These are phyloP conservation scores for Neotragus pygmaeus DNA, from an alignment of 2,113 vertebrate species.

Conservation along the genomic window DNA sequence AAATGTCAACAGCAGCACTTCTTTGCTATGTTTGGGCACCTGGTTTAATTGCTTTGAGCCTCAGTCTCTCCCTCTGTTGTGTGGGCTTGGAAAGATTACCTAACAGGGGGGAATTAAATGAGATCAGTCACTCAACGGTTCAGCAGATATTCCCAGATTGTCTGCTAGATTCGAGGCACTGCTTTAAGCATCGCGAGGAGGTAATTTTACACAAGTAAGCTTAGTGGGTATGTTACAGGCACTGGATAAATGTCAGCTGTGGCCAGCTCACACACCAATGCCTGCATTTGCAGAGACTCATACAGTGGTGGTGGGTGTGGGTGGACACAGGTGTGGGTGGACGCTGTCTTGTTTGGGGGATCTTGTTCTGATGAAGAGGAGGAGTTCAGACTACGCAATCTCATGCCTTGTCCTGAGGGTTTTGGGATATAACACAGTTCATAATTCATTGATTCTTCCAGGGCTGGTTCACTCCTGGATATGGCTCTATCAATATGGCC, in stretches of 20 bases:
- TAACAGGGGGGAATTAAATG: neutral
- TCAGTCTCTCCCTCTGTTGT: neutral
- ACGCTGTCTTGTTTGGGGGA: neutral
- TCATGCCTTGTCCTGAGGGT: neutral
- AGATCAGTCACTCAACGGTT: neutral
- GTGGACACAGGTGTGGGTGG: neutral
- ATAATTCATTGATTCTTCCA: neutral
- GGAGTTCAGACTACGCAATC: neutral
- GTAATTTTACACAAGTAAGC: slow-evolving; percentile 43
- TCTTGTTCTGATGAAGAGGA: neutral
- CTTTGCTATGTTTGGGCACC: neutral
- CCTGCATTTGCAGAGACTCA: neutral
- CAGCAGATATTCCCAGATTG: neutral
- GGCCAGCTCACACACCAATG: slow-evolving; percentile 1
- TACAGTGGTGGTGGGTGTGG: slow-evolving; percentile 19
- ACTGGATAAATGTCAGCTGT: slow-evolving; percentile 10
- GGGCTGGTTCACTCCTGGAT: neutral
- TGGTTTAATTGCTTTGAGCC: neutral
- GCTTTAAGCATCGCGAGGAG: neutral
- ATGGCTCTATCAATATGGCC: neutral
- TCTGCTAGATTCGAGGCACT: neutral
- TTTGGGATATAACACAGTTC: neutral
- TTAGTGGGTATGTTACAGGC: neutral
- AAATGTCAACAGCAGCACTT: neutral
- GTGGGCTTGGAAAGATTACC: neutral